Percentiles rank a stretch among this genome's conserved stretches.
These are phyloP conservation scores for Idaea dimidiata DNA, from an alignment of 2,888 invertebrate species.

Conservation along the genomic window DNA sequence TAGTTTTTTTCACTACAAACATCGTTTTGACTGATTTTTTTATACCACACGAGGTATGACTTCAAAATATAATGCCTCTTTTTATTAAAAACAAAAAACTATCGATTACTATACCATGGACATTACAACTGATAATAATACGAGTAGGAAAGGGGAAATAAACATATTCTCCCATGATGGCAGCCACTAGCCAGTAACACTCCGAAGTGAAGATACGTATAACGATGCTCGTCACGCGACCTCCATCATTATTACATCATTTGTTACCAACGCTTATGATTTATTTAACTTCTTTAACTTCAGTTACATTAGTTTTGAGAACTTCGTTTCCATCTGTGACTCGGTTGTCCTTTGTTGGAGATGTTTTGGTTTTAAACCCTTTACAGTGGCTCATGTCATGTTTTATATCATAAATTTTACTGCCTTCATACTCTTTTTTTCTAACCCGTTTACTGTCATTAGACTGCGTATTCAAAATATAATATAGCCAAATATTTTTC, in stretches of 20 bases:
- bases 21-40: no score
- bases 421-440: no score
- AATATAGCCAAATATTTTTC: no score
- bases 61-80: no score
- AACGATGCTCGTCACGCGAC: slow-evolving; percentile 24
- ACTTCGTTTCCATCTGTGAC: neutral
- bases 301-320: neutral
- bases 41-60: no score
- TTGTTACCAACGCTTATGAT: slow-evolving; percentile 32
- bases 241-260: slow-evolving; percentile 39
- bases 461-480: no score
- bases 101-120: neutral
- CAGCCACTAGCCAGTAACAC: neutral
- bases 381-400: neutral
- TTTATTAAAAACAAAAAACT: neutral
- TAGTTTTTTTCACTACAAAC: no score
- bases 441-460: no score
- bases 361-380: neutral
- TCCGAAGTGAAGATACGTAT: neutral
- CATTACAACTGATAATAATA: neutral
- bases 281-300: slow-evolving; percentile 23
- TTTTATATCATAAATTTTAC: no score
- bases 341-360: neutral
- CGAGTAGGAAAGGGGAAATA: neutral
- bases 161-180: neutral